Conservation (phyloP, 2,113 vertebrate genomes). For the Prolemur simus region DNA sequence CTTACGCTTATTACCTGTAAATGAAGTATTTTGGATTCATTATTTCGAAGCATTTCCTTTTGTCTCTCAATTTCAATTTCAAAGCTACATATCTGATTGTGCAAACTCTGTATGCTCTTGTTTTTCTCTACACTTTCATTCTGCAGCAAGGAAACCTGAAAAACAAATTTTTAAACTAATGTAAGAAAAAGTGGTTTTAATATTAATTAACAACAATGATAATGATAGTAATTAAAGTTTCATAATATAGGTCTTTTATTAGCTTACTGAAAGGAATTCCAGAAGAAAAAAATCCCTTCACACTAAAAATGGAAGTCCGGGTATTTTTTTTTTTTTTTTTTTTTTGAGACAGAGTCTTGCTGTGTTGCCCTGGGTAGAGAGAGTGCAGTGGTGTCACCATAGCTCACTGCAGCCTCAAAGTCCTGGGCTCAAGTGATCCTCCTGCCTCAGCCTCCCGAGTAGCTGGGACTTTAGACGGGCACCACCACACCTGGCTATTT, state of each 20-base stretch:
- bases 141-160: constrained; percentile 88
- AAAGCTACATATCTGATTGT: constrained; percentile 90
- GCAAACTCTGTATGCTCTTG: constrained; percentile 89
- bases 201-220: neutral
- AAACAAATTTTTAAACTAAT: constrained; percentile 76
- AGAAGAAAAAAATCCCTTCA: neutral
- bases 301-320: neutral
- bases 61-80: constrained; percentile 90
- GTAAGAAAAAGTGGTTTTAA: constrained; percentile 44
- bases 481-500: neutral
- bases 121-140: constrained; percentile 90
- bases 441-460: neutral
- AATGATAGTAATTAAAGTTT: neutral
- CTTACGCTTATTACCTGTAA: constrained; percentile 84
- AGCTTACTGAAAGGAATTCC: neutral
- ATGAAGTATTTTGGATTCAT: constrained; percentile 89
- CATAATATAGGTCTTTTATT: neutral
- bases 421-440: neutral
- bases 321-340: neutral
- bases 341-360: neutral
- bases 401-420: neutral
- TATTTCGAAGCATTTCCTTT: constrained; percentile 89
- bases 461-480: neutral
- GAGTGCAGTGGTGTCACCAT: neutral
- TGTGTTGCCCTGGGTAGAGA: neutral